Percentiles rank a stretch among this genome's conserved stretches.
These are phyloP conservation scores for Thaumetopoea pityocampa DNA, from an alignment of 1,140 invertebrate species.

Conservation along the genomic window DNA sequence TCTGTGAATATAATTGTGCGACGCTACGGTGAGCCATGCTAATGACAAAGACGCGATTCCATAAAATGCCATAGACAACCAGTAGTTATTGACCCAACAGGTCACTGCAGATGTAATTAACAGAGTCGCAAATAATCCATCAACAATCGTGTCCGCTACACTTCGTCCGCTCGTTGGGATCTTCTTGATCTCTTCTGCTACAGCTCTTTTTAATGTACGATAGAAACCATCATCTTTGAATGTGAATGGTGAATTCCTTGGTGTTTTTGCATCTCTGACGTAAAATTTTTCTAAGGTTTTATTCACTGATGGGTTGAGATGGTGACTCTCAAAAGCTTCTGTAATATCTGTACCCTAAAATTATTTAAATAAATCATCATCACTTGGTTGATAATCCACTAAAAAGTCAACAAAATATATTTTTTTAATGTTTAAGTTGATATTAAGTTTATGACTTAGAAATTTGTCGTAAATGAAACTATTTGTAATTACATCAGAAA, in stretches of 20 bases:
- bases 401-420: too few species aligned
- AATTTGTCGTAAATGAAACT: too few species aligned
- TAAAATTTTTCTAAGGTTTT: slow-evolving; percentile 79
- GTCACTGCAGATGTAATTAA: slow-evolving; percentile 37
- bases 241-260: slow-evolving; percentile 81
- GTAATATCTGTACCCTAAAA: slow-evolving; percentile 84
- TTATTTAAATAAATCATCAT: too few species aligned
- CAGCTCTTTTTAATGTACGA: slow-evolving; percentile 78
- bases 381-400: too few species aligned
- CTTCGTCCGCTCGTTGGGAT: slow-evolving; percentile 39
- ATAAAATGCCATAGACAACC: slow-evolving; percentile 37
- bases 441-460: too few species aligned
- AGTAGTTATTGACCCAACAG: slow-evolving; percentile 41
- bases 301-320: slow-evolving; percentile 74
- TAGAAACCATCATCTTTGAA: slow-evolving; percentile 84
- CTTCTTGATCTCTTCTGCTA: slow-evolving; percentile 71
- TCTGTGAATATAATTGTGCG: slow-evolving; percentile 89
- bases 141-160: slow-evolving; percentile 37
- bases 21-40: slow-evolving; percentile 76
- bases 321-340: slow-evolving; percentile 83
- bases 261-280: slow-evolving; percentile 73
- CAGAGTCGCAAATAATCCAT: slow-evolving; percentile 41
- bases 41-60: slow-evolving; percentile 69
- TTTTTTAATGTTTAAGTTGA: too few species aligned
- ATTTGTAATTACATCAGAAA: too few species aligned